Evolutionary conservation across 2,888 invertebrate species (phyloP), one percentile per base, ranked within the genome.

Genomic region (Drosophila diplacantha): DNA sequence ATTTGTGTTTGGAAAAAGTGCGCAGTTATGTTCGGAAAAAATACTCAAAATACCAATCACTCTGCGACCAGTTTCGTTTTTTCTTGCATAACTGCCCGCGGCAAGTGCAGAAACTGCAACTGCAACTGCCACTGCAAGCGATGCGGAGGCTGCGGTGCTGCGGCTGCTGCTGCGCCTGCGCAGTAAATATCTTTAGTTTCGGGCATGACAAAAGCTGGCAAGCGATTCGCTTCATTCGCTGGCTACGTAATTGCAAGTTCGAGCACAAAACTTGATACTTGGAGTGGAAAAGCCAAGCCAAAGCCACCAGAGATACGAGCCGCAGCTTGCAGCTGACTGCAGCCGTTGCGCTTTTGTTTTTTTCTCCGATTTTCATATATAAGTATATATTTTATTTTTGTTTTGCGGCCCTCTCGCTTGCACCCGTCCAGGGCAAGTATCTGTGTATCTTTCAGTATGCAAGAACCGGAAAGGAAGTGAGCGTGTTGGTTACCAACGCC

Each of bases 381-480:
- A n/a, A n/a, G 22, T 41, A 29, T 41, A 29, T 18, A 44, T 44
- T 44, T 18, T 44, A 44, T 44, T 44, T 44, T 64, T 64, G 54
- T 64, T 63, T 63, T 46, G 32, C 64, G 49, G 8, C 65, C 64
- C 49, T 64, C 64, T 24, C 56, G 55, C 47, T 65, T 47, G 31
- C 56, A 35, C 65, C 18, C 35, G 6, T 6, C 12, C 53, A 20
- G 18, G 35, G 16, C 26, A 26, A 16, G 43, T 61, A 14, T 50
- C 29, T 24, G 12, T 24, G 24, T 31, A 41, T 61, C 43, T 43
- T 31, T 52, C 32, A 37, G 50, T 43, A 44, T 49, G 72, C 81
- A 79, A 80, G 80, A 80, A 80, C 80, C 83, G 80, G 80, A 80
- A 80, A 80, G 80, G 83, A 80, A 83, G 83, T 80, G 74, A 80